Base-by-base conservation (phyloP, 2,888 invertebrate genomes). In the Drosophila greeni region DNA sequence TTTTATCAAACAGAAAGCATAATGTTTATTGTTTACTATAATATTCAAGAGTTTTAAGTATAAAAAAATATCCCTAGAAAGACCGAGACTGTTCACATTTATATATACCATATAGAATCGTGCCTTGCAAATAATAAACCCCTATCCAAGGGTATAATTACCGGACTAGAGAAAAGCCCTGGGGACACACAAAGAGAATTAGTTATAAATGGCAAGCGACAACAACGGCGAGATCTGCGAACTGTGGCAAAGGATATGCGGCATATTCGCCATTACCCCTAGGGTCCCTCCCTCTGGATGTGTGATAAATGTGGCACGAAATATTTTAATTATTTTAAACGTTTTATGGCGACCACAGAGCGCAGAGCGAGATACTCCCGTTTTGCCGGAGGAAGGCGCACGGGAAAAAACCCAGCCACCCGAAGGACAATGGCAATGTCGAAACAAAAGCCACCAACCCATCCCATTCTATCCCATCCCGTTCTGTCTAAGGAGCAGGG, bases 271-370 rank as follows among this genome's bases (percentile, higher is more conserved):
- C 73, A 84, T 82, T 76, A 67, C 53, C 65, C 75, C 43, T 36
- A 47, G 29, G 51, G 18, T 53, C 49, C 43, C 64, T 43, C 29
- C 26, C 49, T 45, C 55, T 60, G 47, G 70, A 36, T 52, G 60
- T 62, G 40, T 54, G 80, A 85, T 85, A 84, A 86, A 86, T 85
- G 84, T 80, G 84, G 84, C 86, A 82, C 82, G 82, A 85, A 85
- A 85, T 84, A 85, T 86, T 85, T 85, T 85, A 86, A 85, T 86
- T 85, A 86, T 86, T 85, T 86, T 85, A 86, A 85, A 86, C 85
- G 85, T 80, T 86, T 85, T 84, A 85, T 85, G 78, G 74, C 82
- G 71, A 72, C 82, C 74, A 62, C 71, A 70, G 62, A 52, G 66
- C 57, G 8, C 55, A 57, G 56, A 73, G 67, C 75, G 61, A 74